Evolutionary conservation across 1,140 invertebrate species (phyloP).

Genomic region (Hycleus cichorii): DNA sequence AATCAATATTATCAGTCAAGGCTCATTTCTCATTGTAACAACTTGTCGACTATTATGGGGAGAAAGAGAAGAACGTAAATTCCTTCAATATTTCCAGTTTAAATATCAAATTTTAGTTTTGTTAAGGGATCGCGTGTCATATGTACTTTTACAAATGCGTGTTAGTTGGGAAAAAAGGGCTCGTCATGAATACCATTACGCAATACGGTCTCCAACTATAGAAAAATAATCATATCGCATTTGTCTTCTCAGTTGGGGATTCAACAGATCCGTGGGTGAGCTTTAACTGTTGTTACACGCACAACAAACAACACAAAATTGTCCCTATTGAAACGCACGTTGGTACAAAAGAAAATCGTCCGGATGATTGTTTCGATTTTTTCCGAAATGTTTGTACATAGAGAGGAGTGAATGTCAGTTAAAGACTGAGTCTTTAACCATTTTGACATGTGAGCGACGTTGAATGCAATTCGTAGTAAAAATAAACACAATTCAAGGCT

Average conservation of each 20-base stretch:
- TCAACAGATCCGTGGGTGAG: constrained; percentile 8
- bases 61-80: too few relatives aligned
- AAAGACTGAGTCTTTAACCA: constrained; percentile 6
- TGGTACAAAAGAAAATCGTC: too few relatives aligned
- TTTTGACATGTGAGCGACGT: constrained; percentile 12
- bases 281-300: not conserved
- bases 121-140: not conserved
- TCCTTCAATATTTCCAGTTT: too few relatives aligned
- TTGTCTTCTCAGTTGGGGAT: constrained; percentile 13
- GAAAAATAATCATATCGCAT: constrained; percentile 10
- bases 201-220: constrained; percentile 1
- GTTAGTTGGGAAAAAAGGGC: constrained; percentile 1
- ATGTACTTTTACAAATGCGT: constrained; percentile 2
- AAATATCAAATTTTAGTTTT: too few relatives aligned
- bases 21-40: too few relatives aligned
- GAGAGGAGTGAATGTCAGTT: not conserved
- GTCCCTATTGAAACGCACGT: too few relatives aligned
- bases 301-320: not conserved
- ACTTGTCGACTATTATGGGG: too few relatives aligned
- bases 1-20: too few relatives aligned
- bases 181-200: constrained; percentile 9
- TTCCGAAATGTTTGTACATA: too few relatives aligned
- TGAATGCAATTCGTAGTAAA: constrained; percentile 10
- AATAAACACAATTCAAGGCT: constrained; percentile 9
- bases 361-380: too few relatives aligned